Conservation (phyloP, 2,797 vertebrate species). For the Heterohyrax brucei region DNA sequence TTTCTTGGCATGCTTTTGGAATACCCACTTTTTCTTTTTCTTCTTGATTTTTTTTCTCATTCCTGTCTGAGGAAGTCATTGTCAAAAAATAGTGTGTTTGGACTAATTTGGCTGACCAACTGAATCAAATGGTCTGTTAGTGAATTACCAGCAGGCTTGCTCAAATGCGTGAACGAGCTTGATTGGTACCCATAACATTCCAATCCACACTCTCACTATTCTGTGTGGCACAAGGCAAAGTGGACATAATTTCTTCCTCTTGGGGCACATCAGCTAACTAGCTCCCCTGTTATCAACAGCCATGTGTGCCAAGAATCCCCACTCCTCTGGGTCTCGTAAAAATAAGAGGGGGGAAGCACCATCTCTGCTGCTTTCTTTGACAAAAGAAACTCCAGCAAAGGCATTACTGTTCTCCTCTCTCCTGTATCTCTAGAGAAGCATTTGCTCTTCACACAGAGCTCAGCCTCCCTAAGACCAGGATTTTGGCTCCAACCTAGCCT, state of each 20-base stretch:
- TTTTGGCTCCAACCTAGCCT: neutral
- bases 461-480: neutral
- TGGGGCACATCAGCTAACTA: neutral
- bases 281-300: neutral
- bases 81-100: neutral
- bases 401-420: neutral
- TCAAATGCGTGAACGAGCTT: conserved; percentile 18
- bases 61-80: conserved; percentile 31
- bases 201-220: neutral
- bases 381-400: neutral
- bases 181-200: neutral
- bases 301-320: neutral
- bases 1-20: conserved; percentile 48
- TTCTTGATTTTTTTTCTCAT: neutral
- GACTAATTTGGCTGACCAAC: conserved; percentile 54
- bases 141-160: conserved; percentile 23
- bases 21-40: conserved; percentile 29
- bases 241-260: neutral
- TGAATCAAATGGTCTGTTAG: conserved; percentile 72
- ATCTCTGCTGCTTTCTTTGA: neutral
- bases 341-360: no score
- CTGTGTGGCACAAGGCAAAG: neutral
- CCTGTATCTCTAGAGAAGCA: neutral
- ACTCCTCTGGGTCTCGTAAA: neutral
- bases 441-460: neutral